These are phyloP conservation scores for Trichopoda pennipes DNA, from an alignment of 2,888 invertebrate species.

Conservation along the genomic window DNA sequence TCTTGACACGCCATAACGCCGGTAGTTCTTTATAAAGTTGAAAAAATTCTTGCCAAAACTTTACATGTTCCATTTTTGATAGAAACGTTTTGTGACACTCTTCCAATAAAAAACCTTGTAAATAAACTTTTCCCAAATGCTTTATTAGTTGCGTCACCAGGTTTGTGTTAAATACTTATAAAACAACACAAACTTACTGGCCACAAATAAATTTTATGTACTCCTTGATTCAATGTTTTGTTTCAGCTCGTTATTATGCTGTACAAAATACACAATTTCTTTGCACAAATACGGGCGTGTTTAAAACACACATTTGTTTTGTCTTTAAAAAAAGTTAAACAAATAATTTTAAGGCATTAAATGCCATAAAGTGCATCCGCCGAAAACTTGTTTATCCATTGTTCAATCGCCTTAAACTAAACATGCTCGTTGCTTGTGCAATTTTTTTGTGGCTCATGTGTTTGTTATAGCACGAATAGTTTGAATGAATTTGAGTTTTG, in stretches of 20 bases:
- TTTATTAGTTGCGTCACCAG: neutral
- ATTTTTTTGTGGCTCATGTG: constrained; percentile 6
- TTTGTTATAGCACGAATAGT: constrained; percentile 14
- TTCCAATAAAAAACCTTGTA: too few species aligned
- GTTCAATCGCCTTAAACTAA: constrained; percentile 11
- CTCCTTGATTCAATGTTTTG: neutral
- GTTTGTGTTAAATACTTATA: neutral
- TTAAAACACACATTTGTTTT: neutral
- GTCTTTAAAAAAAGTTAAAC: neutral
- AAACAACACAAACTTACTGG: neutral
- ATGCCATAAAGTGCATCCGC: neutral
- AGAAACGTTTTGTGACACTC: neutral
- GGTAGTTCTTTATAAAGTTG: constrained; percentile 79
- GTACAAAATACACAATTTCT: neutral
- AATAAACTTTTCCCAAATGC: too few species aligned
- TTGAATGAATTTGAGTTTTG: constrained; percentile 35
- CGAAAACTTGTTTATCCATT: neutral
- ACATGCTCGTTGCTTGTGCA: constrained; percentile 35
- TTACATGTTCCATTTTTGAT: constrained; percentile 75
- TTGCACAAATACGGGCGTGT: constrained; percentile 25
- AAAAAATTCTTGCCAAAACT: constrained; percentile 86
- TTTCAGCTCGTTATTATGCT: neutral
- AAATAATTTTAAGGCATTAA: neutral
- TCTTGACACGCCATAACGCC: constrained; percentile 50
- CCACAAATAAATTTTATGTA: neutral